A percentile compares a stretch with the other conserved stretches of the same genome.
Conservation (phyloP, 2,797 vertebrate genomes). For the Gila robusta region DNA sequence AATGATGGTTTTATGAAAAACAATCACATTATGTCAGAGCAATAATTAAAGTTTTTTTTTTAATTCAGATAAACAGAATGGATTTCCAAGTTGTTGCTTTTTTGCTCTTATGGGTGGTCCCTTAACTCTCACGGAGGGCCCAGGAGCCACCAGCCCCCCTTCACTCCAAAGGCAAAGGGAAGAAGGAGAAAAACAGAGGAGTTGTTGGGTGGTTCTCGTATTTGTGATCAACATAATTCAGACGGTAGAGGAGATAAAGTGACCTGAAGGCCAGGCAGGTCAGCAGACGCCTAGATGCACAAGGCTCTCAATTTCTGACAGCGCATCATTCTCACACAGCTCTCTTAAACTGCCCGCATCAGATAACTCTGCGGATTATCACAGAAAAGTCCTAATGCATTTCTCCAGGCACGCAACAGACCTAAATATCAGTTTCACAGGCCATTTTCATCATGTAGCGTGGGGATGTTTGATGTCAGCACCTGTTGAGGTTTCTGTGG, state of each 20-base stretch:
- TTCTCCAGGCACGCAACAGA: slow-evolving; percentile 43
- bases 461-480: slow-evolving; percentile 59
- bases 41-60: neutral
- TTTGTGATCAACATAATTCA: slow-evolving; percentile 20
- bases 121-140: neutral
- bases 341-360: slow-evolving; percentile 1
- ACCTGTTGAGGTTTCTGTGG: slow-evolving; percentile 55
- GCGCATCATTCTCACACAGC: slow-evolving; percentile 26
- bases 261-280: slow-evolving; percentile 29
- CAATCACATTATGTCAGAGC: no score
- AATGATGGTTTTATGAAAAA: no score
- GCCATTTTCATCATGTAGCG: slow-evolving; percentile 39
- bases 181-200: slow-evolving; percentile 8
- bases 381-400: slow-evolving; percentile 33
- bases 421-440: slow-evolving; percentile 47
- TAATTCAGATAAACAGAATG: neutral
- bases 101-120: neutral
- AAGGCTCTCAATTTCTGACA: slow-evolving; percentile 9
- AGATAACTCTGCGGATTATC: slow-evolving; percentile 48
- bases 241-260: slow-evolving; percentile 2
- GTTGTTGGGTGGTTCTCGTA: slow-evolving; percentile 4
- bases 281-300: slow-evolving; percentile 26
- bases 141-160: neutral
- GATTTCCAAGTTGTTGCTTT: neutral
- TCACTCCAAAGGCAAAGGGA: slow-evolving; percentile 4